Evolutionary conservation across 2,797 vertebrate species (phyloP).

Genomic region (Okamejei kenojei): DNA sequence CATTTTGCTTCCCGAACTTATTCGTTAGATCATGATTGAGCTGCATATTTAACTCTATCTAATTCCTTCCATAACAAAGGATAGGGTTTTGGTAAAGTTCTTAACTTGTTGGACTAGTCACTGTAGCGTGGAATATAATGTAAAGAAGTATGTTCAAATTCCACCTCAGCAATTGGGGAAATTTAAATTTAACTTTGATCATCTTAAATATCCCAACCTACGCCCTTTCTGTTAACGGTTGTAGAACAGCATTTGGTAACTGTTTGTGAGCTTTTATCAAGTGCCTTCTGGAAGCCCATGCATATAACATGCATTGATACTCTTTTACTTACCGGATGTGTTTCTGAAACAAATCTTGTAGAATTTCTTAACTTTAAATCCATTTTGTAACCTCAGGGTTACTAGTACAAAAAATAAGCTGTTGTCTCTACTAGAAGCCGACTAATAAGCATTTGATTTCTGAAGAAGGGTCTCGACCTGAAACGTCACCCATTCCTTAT

Average conservation of each 20-base stretch:
- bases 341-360: neutral
- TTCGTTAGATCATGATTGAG: neutral
- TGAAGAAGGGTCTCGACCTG: no score
- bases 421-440: neutral
- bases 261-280: neutral
- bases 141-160: neutral
- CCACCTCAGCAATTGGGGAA: neutral
- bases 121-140: neutral
- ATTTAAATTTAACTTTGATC: no score
- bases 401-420: no score
- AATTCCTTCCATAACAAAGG: neutral
- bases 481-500: no score
- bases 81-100: no score
- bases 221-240: neutral
- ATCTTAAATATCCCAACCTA: no score
- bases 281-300: neutral
- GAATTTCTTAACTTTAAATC: neutral
- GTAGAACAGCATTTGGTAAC: neutral
- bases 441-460: no score
- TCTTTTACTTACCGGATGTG: no score
- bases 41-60: neutral
- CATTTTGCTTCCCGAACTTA: no score
- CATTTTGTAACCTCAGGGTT: neutral
- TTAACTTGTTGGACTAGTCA: no score
- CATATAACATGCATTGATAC: neutral